Base-by-base conservation (phyloP, 1,140 invertebrate species). In the Drosophila dunni region DNA sequence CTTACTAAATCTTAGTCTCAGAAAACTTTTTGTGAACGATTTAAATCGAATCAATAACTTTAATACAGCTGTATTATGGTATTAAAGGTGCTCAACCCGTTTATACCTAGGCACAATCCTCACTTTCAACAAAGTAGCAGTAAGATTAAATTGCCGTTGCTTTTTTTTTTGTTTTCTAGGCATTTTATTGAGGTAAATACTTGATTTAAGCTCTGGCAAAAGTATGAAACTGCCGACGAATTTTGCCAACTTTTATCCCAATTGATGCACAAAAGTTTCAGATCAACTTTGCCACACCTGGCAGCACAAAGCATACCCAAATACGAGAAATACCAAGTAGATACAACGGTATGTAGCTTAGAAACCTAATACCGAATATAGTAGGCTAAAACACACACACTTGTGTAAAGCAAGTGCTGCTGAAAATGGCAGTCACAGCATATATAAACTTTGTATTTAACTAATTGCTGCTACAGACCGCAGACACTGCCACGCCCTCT, bases 361-460 rank as follows among this genome's bases (percentile, higher is more conserved):
- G 36, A 17, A 20, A 40, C 36, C 50, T 64, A 54, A 54, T 45
- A 54, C 50, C 10, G 1, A 10, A 40, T 33, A 53, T 20, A 46
- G 45, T 46, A 17, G 15, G 17, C 58, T 50, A 7, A 7, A 8
- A 36, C 24, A 58, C 34, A 48, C 11, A 64, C 53, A 67, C 24
- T 67, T 33, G 53, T 36, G 56, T 17, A 72, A 66, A 45, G 17
- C 69, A 38, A 24, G 48, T 11, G 53, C 54, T 11, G 53, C 54
- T 29, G 46, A 53, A 61, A 64, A 54, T 54, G 50, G 62, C 62
- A 64, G 56, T 61, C 56, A 29, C 50, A 61, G 70, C 70, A 68
- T 63, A 81, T 86, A 81, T 86, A 85, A 84, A 86, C 62, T 84
- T 84, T 78, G 66, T 78, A 77, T 66, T 85, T 74, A 81, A 86